Percentiles rank a stretch among this genome's conserved stretches.
Conservation (phyloP, 1,140 invertebrate genomes). For the Sarcophaga peregrina region DNA sequence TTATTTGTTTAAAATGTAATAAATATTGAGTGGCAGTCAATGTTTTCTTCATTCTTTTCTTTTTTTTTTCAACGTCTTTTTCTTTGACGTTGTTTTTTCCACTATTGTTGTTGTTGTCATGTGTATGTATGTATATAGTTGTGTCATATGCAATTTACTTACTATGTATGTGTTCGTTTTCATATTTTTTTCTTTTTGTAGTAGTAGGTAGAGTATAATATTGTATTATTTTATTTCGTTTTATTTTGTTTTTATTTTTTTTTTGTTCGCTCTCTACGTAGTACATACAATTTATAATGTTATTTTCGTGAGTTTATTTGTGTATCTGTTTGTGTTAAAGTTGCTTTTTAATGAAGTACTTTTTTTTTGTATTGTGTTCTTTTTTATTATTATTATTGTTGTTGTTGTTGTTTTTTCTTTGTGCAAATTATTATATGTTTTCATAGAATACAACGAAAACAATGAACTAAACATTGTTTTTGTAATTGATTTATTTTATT, state of each 20-base stretch:
- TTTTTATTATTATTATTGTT: background rate
- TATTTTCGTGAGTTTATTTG: background rate
- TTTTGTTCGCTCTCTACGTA: background rate
- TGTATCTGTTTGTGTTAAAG: background rate
- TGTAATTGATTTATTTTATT: slow-evolving; percentile 38
- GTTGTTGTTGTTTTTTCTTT: background rate
- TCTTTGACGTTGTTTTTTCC: background rate
- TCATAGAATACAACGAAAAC: slow-evolving; percentile 22
- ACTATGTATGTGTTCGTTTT: no score
- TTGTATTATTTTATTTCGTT: no score
- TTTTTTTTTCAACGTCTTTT: slow-evolving; percentile 47
- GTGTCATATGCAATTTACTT: background rate
- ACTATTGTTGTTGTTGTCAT: slow-evolving; percentile 4
- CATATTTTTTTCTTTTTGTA: no score
- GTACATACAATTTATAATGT: background rate
- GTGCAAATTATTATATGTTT: slow-evolving; percentile 5
- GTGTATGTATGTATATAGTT: background rate
- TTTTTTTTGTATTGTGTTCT: background rate
- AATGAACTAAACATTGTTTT: slow-evolving; percentile 18
- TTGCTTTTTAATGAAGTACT: slow-evolving; percentile 31
- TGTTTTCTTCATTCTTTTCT: slow-evolving; percentile 47
- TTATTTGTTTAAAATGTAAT: slow-evolving; percentile 67
- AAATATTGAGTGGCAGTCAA: slow-evolving; percentile 57
- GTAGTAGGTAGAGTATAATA: no score
- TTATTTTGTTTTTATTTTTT: no score